A percentile compares a stretch with the other conserved stretches of the same genome.
These are phyloP conservation scores for Alca torda DNA, from an alignment of 2,797 vertebrate genomes.

Conservation along the genomic window DNA sequence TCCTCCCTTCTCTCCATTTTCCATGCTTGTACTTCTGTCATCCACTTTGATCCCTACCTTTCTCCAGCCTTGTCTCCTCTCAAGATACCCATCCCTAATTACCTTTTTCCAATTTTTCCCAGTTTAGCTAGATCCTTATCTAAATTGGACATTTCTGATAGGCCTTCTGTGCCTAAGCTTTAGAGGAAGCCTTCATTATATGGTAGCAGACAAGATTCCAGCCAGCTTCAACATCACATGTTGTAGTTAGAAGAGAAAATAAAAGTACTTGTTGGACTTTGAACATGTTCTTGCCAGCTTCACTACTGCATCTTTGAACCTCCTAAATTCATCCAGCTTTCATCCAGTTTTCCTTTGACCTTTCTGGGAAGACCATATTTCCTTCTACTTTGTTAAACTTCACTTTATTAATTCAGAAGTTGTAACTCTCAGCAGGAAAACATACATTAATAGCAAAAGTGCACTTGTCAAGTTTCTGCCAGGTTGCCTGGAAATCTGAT, in stretches of 20 bases:
- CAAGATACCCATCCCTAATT: not conserved
- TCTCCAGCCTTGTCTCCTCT: not conserved
- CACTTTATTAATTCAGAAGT: not conserved
- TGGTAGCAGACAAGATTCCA: not conserved
- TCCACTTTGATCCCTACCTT: not conserved
- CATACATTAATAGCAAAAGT: not conserved
- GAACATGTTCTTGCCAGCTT: not conserved
- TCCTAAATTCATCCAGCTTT: slow-evolving; percentile 7
- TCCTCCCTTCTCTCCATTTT: not conserved
- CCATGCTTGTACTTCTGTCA: not conserved
- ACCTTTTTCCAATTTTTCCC: not conserved
- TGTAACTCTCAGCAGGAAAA: slow-evolving; percentile 2
- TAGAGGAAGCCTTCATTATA: slow-evolving; percentile 9
- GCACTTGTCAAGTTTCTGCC: not conserved
- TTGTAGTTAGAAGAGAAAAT: slow-evolving; percentile 14
- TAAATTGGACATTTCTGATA: not conserved
- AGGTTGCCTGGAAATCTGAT: not conserved
- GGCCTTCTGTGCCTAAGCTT: not conserved
- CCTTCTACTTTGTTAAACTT: slow-evolving; percentile 1
- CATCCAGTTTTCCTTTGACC: slow-evolving; percentile 3
- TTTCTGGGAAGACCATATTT: not conserved
- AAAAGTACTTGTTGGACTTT: slow-evolving; percentile 2
- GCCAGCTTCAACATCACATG: not conserved
- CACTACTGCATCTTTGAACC: not conserved
- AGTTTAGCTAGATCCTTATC: not conserved